phyloP scores from a whole-genome alignment of 2,797 vertebrate species.

The Selene dorsalis region DNA sequence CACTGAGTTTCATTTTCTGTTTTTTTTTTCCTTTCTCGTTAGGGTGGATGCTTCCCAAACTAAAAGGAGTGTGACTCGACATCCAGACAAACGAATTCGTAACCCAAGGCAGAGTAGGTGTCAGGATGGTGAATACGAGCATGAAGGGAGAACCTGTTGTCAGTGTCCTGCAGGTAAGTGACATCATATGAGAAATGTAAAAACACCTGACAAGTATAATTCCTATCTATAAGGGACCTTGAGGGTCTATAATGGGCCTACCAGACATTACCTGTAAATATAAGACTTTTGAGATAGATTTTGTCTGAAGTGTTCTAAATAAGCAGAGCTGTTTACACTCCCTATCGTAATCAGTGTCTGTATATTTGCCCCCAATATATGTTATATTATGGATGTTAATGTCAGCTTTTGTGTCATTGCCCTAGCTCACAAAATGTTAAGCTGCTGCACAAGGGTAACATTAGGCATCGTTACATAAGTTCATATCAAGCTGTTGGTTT shows the following conservation, averaged over 20 bases:
- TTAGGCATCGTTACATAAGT: neutral
- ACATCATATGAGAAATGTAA: no score
- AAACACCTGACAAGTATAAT: no score
- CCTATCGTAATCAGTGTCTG: no score
- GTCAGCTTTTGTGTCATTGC: neutral
- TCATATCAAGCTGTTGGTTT: no score
- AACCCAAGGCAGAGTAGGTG: conserved; percentile 12
- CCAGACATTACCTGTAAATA: no score
- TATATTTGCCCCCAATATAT: neutral
- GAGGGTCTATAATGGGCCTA: no score
- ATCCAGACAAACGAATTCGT: neutral
- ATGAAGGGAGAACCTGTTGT: conserved; percentile 39
- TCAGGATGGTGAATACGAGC: neutral
- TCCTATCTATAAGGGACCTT: neutral
- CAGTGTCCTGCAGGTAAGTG: conserved; percentile 36
- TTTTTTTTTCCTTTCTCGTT: neutral
- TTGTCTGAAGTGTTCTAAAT: no score
- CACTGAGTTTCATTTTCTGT: conserved; percentile 37
- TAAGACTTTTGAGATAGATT: no score
- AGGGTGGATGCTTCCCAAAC: neutral
- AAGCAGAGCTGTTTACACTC: no score
- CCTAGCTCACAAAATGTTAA: neutral
- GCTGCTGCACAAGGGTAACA: neutral
- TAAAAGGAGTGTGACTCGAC: rapidly evolving
- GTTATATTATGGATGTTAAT: neutral